Base-by-base conservation (phyloP, 2,113 vertebrate species). In the Salminus brasiliensis region DNA sequence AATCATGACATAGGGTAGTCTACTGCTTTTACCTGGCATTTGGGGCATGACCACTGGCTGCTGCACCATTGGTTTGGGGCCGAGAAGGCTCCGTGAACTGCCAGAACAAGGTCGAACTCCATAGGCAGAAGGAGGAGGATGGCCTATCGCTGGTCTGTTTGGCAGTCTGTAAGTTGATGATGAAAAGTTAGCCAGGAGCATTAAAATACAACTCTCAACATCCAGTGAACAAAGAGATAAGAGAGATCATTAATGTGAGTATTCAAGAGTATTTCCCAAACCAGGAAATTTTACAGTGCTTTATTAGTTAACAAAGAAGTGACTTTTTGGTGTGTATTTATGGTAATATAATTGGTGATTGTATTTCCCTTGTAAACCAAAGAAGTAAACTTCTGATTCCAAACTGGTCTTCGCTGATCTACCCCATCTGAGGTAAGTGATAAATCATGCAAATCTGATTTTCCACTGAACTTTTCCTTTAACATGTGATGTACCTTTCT, bases 31-130 rank as follows among this genome's bases (percentile, higher is more conserved):
- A 95, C 95, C 95, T 93, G 95, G 94, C 89, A 95, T 89, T 77
- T 94, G 94, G 74, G 94, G 94, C 88, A 95, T 89, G 49, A 95
- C 89, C 85, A 95, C 82, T 66, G 94, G 91, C 34, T 91, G 91
- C 83, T 94, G 95, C 21, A 95, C 86, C 92, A 93, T 83, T 5
- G 93, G 90, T 84, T 93, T 91, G 81, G 92, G 85, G 45, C 81
- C 93, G 55, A 95, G 0, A 93, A 88, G 6, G 91, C 91, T 4
- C 92, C 47, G 75, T 39, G 39, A 86, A 27, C 75, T 88, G 82
- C 89, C 21, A 30, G 91, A 88, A 71, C 90, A 88, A 75, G 95
- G 88, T 79, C 87, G 93, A 86, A 94, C 88, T 87, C 93, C 89
- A 86, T 91, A 94, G 77, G 91, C 91, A 79, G 90, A 83, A 1